A percentile compares a stretch with the other conserved stretches of the same genome.
These are phyloP conservation scores for Seira musarum DNA, from an alignment of 2,888 invertebrate species.

Conservation along the genomic window DNA sequence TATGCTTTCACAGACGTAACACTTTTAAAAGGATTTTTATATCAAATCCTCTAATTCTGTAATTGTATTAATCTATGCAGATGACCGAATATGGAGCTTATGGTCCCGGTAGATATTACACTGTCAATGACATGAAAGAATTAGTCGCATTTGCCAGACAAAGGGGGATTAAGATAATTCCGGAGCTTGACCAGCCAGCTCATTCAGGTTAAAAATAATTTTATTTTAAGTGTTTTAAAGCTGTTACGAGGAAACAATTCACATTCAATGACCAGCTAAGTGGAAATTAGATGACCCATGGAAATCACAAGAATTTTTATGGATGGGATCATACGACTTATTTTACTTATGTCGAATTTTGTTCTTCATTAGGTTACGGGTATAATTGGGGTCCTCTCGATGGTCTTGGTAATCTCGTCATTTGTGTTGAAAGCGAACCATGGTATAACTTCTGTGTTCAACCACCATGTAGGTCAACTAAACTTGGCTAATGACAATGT, in stretches of 20 bases:
- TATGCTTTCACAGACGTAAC: no score
- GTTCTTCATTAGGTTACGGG: slow-evolving; percentile 48
- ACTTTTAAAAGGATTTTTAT: no score
- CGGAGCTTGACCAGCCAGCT: slow-evolving; percentile 90
- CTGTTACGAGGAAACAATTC: no score
- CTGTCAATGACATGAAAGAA: slow-evolving; percentile 70
- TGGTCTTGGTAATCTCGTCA: slow-evolving; percentile 82
- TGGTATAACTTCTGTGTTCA: slow-evolving; percentile 84
- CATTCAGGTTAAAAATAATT: slow-evolving; percentile 68
- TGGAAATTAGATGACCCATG: no score
- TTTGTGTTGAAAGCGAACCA: slow-evolving; percentile 83
- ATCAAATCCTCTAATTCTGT: no score
- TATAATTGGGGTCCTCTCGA: slow-evolving; percentile 80
- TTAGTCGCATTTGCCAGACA: slow-evolving; percentile 74
- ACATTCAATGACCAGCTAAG: no score
- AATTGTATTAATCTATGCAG: slow-evolving; percentile 25
- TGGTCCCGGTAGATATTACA: slow-evolving; percentile 73
- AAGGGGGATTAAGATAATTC: slow-evolving; percentile 88
- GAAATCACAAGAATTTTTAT: no score
- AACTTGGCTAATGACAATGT: slow-evolving; percentile 85
- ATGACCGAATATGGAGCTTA: slow-evolving; percentile 72
- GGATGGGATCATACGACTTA: no score
- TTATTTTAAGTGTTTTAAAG: no score
- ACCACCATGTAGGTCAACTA: slow-evolving; percentile 88
- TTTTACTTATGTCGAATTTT: no score